Evolutionary conservation across 2,797 vertebrate species (phyloP).

Genomic region (Macroramphosus scolopax): DNA sequence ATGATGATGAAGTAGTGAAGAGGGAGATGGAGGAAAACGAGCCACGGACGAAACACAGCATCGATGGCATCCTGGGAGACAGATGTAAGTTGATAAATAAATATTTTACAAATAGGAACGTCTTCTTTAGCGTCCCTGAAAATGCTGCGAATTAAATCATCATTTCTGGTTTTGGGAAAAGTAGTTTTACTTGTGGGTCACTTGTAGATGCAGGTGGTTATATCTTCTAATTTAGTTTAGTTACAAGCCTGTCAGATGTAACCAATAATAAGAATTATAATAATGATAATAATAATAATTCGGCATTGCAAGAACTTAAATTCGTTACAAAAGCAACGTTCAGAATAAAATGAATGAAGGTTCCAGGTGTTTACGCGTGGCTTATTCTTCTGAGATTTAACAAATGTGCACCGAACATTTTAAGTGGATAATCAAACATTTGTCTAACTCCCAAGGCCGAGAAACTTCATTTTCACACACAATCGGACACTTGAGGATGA

Average conservation of each 20-base stretch:
- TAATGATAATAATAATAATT: too few species aligned
- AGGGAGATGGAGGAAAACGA: constrained; percentile 92
- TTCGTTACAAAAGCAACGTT: not conserved
- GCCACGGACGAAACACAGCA: constrained; percentile 95
- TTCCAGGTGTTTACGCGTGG: constrained; percentile 8
- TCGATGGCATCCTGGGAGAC: constrained; percentile 96
- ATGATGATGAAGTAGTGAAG: constrained; percentile 91
- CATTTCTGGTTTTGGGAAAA: too few species aligned
- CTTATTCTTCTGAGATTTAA: constrained; percentile 23
- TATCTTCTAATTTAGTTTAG: too few species aligned
- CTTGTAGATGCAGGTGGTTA: too few species aligned
- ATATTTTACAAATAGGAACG: too few species aligned
- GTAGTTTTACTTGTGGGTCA: too few species aligned
- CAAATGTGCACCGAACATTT: constrained; percentile 77
- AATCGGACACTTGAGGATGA: constrained; percentile 99
- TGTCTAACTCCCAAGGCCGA: constrained; percentile 94
- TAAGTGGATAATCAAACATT: constrained; percentile 99
- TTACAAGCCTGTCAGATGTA: too few species aligned
- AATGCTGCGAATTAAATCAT: not conserved
- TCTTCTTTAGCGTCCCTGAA: not conserved
- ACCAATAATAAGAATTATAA: too few species aligned
- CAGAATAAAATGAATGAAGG: not conserved
- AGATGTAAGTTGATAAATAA: constrained; percentile 92
- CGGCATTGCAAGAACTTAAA: too few species aligned
- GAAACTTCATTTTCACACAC: constrained; percentile 84